Percentiles rank a stretch among this genome's conserved stretches.
Evolutionary conservation across 1,140 invertebrate species (phyloP).

Genomic region (Macrotrachela quadricornifera): DNA sequence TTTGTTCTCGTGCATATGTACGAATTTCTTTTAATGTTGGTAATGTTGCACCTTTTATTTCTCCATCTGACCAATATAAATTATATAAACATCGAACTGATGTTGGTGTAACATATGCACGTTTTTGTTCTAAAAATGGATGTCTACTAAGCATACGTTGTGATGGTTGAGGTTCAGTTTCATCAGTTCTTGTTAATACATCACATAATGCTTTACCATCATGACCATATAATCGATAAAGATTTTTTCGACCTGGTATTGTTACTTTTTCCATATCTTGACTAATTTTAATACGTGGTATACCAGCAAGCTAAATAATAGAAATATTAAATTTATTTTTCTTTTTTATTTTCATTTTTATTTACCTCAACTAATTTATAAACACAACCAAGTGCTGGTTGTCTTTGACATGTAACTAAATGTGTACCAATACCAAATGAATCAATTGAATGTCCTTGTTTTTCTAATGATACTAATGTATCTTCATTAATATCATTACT

Average conservation of each 20-base stretch:
- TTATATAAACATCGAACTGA: too few species aligned
- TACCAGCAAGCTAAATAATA: slow-evolving; percentile 34
- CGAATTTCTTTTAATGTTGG: too few species aligned
- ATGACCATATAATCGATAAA: slow-evolving; percentile 59
- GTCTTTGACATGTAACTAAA: slow-evolving; percentile 53
- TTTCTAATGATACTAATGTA: slow-evolving; percentile 43
- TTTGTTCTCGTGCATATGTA: too few species aligned
- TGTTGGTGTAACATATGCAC: too few species aligned
- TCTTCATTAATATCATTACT: slow-evolving; percentile 99
- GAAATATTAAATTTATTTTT: not conserved
- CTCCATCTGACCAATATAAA: too few species aligned
- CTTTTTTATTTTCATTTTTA: not conserved
- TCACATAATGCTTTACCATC: slow-evolving; percentile 81
- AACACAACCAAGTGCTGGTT: slow-evolving; percentile 90
- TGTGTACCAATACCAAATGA: slow-evolving; percentile 90
- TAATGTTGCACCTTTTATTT: too few species aligned
- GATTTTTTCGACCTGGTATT: slow-evolving; percentile 74
- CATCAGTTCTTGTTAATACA: slow-evolving; percentile 38
- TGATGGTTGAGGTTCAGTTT: too few species aligned
- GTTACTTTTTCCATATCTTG: slow-evolving; percentile 94
- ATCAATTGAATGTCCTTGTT: slow-evolving; percentile 66
- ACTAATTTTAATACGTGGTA: slow-evolving; percentile 83
- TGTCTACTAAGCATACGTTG: too few species aligned
- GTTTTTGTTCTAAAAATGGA: too few species aligned
- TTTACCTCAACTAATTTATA: slow-evolving; percentile 46